Base-by-base conservation (phyloP, 2,888 invertebrate species). In the Sisyra nigra region DNA sequence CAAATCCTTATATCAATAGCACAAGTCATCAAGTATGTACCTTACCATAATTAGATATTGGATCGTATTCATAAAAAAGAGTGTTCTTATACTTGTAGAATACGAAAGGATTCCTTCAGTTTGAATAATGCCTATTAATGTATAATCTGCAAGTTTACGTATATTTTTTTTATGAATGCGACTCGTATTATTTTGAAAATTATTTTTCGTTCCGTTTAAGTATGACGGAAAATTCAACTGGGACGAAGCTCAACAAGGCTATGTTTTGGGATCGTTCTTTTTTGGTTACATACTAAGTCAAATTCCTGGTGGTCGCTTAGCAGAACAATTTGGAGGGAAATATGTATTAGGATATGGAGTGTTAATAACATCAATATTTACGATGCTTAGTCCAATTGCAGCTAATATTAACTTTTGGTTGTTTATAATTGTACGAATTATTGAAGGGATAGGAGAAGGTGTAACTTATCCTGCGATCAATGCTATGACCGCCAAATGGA, bases 391-490 rank as follows among this genome's bases (percentile, higher is more conserved):
- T 46, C 91, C 92, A 0, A 66, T 85, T 45, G 86, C 88, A 1
- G 91, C 91, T 1, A 65, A 70, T 48, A 66, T 68, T 1, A 68
- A 71, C 53, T 74, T 73, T 48, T 70, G 74, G 48, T 69, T 80
- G 42, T 77, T 91, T 56, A 74, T 88, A 48, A 67, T 71, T 30
- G 79, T 88, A 2, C 66, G 91, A 50, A 72, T 85, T 5, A 60
- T 87, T 6, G 85, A 88, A 60, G 91, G 91, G 14, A 74, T 91
- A 57, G 80, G 82, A 1, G 89, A 91, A 67, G 88, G 87, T 30
- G 88, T 91, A 4, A 88, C 88, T 6, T 92, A 88, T 62, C 94
- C 94, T n/a, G 83, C 91, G 0, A 91, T 93, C 88, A 89, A 93
- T 60, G 81, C 83, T 11, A 82, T 94, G 80, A 67, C 93, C 54